Evolutionary conservation across 2,797 vertebrate species (phyloP).

Genomic region (Microctenopoma steveboyesi): DNA sequence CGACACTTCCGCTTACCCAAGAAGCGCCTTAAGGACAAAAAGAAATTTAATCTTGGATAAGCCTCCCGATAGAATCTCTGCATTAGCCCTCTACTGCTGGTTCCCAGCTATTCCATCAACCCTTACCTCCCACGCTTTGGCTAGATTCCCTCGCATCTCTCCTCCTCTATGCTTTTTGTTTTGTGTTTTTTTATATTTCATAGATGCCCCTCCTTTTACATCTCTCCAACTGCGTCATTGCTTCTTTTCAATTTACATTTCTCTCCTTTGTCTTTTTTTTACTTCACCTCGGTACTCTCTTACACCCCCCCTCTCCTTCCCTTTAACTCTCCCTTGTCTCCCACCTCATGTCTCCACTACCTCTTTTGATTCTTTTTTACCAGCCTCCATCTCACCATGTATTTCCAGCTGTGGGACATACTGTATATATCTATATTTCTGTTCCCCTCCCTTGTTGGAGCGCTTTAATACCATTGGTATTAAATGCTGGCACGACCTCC

Average conservation of each 20-base stretch:
- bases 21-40: conserved; percentile 84
- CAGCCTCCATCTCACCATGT: conserved; percentile 42
- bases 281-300: conserved; percentile 13
- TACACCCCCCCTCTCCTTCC: not conserved
- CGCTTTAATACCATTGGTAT: conserved; percentile 76
- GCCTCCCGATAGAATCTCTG: conserved; percentile 80
- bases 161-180: conserved; percentile 28
- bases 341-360: conserved; percentile 8
- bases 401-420: conserved; percentile 45
- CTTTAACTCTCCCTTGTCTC: conserved; percentile 4
- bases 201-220: not conserved
- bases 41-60: conserved; percentile 85
- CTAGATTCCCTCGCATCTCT: conserved; percentile 57
- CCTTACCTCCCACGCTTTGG: conserved; percentile 75
- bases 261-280: conserved; percentile 16
- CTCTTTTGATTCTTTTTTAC: conserved; percentile 9
- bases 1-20: conserved; percentile 77
- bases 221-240: conserved; percentile 17
- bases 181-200: conserved; percentile 7
- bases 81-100: conserved; percentile 78
- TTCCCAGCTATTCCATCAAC: conserved; percentile 79
- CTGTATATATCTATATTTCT: conserved; percentile 69
- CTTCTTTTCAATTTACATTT: conserved; percentile 13
- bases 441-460: conserved; percentile 60
- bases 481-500: conserved; percentile 76